Evolutionary conservation across 2,888 invertebrate genomes (phyloP).

Genomic region (Tryphoninae sp.): DNA sequence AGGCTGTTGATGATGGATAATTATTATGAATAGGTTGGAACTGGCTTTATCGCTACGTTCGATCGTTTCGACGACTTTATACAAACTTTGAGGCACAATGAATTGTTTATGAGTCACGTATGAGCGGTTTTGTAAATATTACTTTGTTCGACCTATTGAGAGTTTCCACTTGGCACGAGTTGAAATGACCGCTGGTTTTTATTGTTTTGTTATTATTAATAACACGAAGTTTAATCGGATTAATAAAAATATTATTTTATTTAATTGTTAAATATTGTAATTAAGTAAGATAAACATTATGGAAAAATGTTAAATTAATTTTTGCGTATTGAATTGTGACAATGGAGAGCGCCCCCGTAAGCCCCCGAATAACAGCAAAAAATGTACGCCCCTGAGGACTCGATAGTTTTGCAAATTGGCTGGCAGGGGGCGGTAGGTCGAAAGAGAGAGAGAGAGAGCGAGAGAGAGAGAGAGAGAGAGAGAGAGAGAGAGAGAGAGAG

Average conservation of each 20-base stretch:
- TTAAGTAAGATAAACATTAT: background rate
- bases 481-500: constrained; percentile 59
- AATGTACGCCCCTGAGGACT: constrained; percentile 65
- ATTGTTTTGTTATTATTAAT: background rate
- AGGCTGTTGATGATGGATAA: constrained; percentile 4
- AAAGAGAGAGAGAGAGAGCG: constrained; percentile 50
- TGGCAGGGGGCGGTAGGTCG: constrained; percentile 71
- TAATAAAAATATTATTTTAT: background rate
- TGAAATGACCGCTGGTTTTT: background rate
- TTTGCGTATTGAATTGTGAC: background rate
- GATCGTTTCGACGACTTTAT: background rate
- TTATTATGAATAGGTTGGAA: background rate
- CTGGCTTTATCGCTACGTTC: background rate
- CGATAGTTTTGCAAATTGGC: constrained; percentile 66
- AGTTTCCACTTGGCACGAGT: background rate
- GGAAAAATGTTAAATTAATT: background rate
- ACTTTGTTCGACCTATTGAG: background rate
- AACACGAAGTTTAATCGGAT: background rate
- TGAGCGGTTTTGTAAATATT: background rate
- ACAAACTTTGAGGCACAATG: background rate
- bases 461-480: constrained; percentile 52
- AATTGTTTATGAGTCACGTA: background rate
- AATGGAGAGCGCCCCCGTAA: background rate
- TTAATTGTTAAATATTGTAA: background rate
- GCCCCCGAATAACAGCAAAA: background rate